Conservation (phyloP, 2,888 invertebrate species). For the Hypsopygia costalis region DNA sequence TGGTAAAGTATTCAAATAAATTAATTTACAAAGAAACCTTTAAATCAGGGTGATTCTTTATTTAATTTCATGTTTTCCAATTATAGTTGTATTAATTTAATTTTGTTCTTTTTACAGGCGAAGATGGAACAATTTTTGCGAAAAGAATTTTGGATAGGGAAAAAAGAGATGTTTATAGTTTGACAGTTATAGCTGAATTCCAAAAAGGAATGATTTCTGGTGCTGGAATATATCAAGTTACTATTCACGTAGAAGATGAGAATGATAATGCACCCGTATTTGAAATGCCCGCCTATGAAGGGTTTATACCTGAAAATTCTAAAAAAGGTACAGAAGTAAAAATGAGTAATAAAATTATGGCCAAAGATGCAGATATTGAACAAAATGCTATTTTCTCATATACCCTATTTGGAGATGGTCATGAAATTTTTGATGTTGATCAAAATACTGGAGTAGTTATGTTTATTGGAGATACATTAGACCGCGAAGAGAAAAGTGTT, state of each 20-base stretch:
- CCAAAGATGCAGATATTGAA: slow-evolving; percentile 86
- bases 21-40: not conserved
- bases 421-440: slow-evolving; percentile 86
- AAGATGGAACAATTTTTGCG: slow-evolving; percentile 90
- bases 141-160: slow-evolving; percentile 89
- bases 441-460: slow-evolving; percentile 82
- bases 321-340: slow-evolving; percentile 84
- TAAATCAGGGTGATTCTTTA: too few species aligned
- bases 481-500: slow-evolving; percentile 85
- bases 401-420: slow-evolving; percentile 86
- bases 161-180: slow-evolving; percentile 84
- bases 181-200: slow-evolving; percentile 90
- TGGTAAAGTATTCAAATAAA: slow-evolving; percentile 58
- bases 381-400: slow-evolving; percentile 85
- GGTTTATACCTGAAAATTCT: slow-evolving; percentile 89
- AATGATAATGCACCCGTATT: slow-evolving; percentile 94
- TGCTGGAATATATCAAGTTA: slow-evolving; percentile 89
- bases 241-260: slow-evolving; percentile 90
- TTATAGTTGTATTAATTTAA: not conserved
- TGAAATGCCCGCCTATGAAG: slow-evolving; percentile 85
- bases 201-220: slow-evolving; percentile 84
- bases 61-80: not conserved
- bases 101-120: slow-evolving; percentile 41
- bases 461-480: slow-evolving; percentile 81
- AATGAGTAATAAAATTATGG: slow-evolving; percentile 84